These are phyloP conservation scores for Sarcophilus harrisii DNA, from an alignment of 2,797 vertebrate species.

Conservation along the genomic window DNA sequence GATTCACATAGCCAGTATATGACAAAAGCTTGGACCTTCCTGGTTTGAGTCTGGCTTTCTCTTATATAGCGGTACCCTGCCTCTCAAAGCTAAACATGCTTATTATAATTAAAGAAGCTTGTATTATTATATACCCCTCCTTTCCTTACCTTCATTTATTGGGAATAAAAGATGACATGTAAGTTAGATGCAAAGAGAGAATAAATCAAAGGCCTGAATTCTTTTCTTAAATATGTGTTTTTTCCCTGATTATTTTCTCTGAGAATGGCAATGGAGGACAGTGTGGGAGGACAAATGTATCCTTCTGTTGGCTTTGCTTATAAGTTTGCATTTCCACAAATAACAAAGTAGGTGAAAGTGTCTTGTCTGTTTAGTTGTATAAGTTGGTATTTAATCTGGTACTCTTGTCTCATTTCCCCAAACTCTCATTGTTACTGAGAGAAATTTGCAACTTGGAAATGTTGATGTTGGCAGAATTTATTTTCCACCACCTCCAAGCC, in stretches of 20 bases:
- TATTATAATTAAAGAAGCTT: background rate
- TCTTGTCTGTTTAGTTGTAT: background rate
- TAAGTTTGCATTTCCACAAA: rapidly evolving
- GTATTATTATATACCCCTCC: background rate
- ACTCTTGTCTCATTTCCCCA: background rate
- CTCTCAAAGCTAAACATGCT: background rate
- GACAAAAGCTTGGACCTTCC: background rate
- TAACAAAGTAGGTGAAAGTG: background rate
- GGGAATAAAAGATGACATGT: background rate
- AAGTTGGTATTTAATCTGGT: background rate
- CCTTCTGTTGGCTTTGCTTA: rapidly evolving
- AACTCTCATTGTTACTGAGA: background rate
- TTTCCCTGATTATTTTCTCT: background rate
- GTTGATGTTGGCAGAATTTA: background rate
- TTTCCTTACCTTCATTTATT: background rate
- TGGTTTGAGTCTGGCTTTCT: background rate
- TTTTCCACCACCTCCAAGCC: background rate
- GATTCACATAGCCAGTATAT: background rate
- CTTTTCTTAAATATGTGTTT: background rate
- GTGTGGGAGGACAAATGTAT: rapidly evolving
- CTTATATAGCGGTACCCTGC: background rate
- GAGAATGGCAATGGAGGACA: background rate
- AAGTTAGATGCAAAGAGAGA: background rate
- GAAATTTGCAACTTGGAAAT: background rate
- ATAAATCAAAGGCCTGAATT: background rate